A percentile compares a stretch with the other conserved stretches of the same genome.
phyloP scores from a whole-genome alignment of 2,113 vertebrate genomes.

The Conger conger region DNA sequence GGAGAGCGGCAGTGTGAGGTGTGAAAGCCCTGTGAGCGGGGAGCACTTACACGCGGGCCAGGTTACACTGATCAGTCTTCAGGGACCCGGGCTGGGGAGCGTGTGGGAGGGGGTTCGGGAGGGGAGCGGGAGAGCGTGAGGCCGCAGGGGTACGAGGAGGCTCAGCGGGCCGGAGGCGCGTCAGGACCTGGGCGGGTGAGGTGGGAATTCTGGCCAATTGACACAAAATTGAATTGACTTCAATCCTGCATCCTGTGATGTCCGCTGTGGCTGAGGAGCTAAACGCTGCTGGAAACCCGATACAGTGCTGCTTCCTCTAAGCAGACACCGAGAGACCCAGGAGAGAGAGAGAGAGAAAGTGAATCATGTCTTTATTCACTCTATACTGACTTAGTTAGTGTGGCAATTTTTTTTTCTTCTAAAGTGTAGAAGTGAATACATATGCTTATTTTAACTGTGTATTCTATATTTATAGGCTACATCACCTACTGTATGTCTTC shows the following conservation, averaged over 20 bases:
- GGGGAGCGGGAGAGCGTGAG: conserved; percentile 62
- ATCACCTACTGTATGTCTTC: not conserved
- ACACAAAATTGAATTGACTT: conserved; percentile 78
- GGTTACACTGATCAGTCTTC: conserved; percentile 56
- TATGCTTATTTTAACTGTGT: not conserved
- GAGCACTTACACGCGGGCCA: conserved; percentile 33
- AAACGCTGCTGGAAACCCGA: conserved; percentile 77
- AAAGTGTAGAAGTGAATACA: not conserved
- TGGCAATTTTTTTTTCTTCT: no score
- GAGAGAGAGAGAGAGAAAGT: conserved; percentile 31
- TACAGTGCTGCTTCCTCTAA: conserved; percentile 66
- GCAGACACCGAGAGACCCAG: conserved; percentile 40
- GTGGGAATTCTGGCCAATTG: conserved; percentile 73
- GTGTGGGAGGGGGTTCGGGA: conserved; percentile 45
- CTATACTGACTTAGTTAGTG: not conserved
- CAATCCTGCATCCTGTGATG: conserved; percentile 72
- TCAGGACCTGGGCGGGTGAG: conserved; percentile 58
- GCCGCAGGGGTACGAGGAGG: conserved; percentile 58
- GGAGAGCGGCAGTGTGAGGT: conserved; percentile 32
- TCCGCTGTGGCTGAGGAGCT: conserved; percentile 73
- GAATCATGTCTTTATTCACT: not conserved
- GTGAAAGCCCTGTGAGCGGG: conserved; percentile 37
- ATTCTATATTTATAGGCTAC: not conserved
- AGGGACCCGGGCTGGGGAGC: conserved; percentile 55
- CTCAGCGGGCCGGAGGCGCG: conserved; percentile 57